Conservation (phyloP, 2,888 invertebrate genomes). For the Agrypnus murinus region DNA sequence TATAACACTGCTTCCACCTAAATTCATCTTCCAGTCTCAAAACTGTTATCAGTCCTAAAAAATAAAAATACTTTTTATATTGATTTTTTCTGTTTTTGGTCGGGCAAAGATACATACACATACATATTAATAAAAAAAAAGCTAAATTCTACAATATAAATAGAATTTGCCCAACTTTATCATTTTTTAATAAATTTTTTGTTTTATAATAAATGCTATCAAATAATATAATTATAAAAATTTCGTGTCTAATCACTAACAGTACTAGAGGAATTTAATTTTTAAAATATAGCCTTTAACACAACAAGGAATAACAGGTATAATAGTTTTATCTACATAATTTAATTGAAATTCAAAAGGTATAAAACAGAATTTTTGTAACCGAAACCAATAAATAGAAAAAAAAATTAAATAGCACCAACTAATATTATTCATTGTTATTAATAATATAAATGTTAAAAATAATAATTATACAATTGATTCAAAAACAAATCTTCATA, state of each 20-base stretch:
- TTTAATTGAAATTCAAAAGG: too few relatives aligned
- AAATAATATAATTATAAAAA: constrained; percentile 31
- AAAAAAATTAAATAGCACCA: constrained; percentile 16
- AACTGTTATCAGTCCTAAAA: too few relatives aligned
- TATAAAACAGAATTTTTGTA: too few relatives aligned
- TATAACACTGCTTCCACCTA: too few relatives aligned
- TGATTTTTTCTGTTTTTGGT: too few relatives aligned
- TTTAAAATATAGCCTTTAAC: constrained; percentile 15
- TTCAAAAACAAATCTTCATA: constrained; percentile 5
- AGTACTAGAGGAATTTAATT: constrained; percentile 17
- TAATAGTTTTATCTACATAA: not conserved
- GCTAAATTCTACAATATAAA: too few relatives aligned
- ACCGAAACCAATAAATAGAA: constrained; percentile 4
- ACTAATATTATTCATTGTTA: not conserved
- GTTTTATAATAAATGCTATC: not conserved
- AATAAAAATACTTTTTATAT: too few relatives aligned
- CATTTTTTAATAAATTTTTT: too few relatives aligned
- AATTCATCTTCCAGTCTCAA: too few relatives aligned
- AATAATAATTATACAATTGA: constrained; percentile 5
- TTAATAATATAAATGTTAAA: constrained; percentile 5
- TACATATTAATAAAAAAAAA: too few relatives aligned
- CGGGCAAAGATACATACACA: too few relatives aligned
- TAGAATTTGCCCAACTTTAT: too few relatives aligned
- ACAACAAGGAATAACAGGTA: constrained; percentile 13
- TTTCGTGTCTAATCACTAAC: constrained; percentile 18